phyloP scores from a whole-genome alignment of 2,113 vertebrate genomes.

The Leptosomus discolor region DNA sequence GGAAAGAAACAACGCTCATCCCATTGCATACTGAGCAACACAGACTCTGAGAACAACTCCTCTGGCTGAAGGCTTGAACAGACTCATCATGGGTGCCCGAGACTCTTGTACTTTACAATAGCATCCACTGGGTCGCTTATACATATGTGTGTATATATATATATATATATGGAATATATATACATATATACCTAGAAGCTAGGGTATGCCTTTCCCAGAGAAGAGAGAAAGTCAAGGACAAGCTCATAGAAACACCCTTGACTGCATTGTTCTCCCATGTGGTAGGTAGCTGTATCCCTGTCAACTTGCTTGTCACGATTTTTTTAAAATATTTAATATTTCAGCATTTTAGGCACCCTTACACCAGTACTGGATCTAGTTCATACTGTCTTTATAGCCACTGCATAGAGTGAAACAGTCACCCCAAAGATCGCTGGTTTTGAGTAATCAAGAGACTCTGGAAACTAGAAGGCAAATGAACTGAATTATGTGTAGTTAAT shows the following conservation, averaged over 20 bases:
- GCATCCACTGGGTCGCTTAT: not conserved
- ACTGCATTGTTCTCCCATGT: not conserved
- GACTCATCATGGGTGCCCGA: accelerated
- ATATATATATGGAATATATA: too few relatives aligned
- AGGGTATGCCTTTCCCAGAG: not conserved
- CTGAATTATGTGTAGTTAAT: not conserved
- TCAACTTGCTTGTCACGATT: not conserved
- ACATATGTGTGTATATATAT: too few relatives aligned
- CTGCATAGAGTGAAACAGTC: not conserved
- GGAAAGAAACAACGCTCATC: not conserved
- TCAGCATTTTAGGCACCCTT: not conserved
- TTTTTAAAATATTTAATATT: not conserved
- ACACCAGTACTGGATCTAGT: not conserved
- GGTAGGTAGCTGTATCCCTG: not conserved
- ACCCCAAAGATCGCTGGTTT: not conserved
- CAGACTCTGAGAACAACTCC: not conserved
- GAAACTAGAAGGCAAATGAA: not conserved
- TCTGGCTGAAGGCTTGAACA: not conserved
- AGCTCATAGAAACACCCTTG: not conserved
- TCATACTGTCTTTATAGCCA: not conserved
- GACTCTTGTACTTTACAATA: not conserved
- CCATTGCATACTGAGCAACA: not conserved
- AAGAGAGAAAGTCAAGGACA: not conserved
- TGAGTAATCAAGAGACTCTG: not conserved
- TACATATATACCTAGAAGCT: not conserved